These are phyloP conservation scores for Plecotus auritus DNA, from an alignment of 2,113 vertebrate genomes.

Conservation along the genomic window DNA sequence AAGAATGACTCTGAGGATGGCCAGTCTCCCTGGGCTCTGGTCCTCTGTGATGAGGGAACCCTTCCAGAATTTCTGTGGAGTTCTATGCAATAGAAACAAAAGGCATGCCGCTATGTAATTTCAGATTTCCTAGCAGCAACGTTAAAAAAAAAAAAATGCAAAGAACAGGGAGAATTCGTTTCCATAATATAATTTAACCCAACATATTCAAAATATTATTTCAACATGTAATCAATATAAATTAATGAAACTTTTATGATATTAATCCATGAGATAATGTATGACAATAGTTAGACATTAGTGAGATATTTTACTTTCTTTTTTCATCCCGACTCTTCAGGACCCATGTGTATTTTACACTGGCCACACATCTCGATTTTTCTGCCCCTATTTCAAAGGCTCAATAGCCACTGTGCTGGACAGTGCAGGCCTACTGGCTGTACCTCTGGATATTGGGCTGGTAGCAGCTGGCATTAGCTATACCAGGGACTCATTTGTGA, in stretches of 20 bases:
- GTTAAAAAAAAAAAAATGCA: neutral
- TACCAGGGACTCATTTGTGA: neutral
- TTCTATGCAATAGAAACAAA: fast-evolving
- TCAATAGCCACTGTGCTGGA: neutral
- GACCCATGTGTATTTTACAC: neutral
- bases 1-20: neutral
- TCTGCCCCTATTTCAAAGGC: neutral
- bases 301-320: neutral
- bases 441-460: neutral
- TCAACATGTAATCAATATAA: neutral
- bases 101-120: fast-evolving
- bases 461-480: neutral
- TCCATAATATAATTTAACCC: neutral
- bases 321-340: neutral
- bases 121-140: neutral
- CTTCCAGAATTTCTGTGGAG: neutral
- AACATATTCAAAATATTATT: neutral
- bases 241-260: neutral
- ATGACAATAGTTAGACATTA: neutral
- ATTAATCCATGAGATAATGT: neutral
- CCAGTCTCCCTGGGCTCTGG: neutral
- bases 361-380: neutral
- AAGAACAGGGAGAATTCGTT: neutral
- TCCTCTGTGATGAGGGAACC: neutral
- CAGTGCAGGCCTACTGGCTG: no score